Evolutionary conservation across 2,113 vertebrate genomes (phyloP).

Genomic region (Podilymbus podiceps): DNA sequence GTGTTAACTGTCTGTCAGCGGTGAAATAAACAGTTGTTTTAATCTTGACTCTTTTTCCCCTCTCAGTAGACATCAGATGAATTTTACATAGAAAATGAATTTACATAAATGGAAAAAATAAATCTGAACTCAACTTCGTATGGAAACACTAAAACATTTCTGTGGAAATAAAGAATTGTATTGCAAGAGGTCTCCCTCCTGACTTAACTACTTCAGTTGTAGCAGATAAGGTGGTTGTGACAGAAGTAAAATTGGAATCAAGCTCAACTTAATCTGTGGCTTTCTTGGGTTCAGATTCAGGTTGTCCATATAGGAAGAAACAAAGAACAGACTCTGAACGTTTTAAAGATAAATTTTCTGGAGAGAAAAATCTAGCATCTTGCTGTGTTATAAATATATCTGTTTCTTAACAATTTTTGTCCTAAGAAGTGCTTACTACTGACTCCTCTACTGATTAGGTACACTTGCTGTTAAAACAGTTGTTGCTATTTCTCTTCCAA

Average conservation of each 20-base stretch:
- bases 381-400: neutral
- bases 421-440: neutral
- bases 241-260: neutral
- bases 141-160: neutral
- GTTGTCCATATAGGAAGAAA: neutral
- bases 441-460: neutral
- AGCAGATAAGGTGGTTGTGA: neutral
- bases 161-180: neutral
- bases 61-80: neutral
- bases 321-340: neutral
- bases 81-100: neutral
- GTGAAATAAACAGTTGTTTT: neutral
- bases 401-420: neutral
- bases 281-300: neutral
- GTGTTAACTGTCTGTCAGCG: neutral
- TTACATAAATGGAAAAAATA: neutral
- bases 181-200: neutral
- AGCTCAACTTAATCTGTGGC: neutral
- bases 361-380: neutral
- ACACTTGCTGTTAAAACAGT: neutral
- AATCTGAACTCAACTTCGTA: neutral
- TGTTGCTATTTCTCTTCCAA: too few relatives aligned
- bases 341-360: neutral
- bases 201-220: neutral
- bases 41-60: neutral